Base-by-base conservation (phyloP, 2,113 vertebrate species). In the Empidonax traillii region DNA sequence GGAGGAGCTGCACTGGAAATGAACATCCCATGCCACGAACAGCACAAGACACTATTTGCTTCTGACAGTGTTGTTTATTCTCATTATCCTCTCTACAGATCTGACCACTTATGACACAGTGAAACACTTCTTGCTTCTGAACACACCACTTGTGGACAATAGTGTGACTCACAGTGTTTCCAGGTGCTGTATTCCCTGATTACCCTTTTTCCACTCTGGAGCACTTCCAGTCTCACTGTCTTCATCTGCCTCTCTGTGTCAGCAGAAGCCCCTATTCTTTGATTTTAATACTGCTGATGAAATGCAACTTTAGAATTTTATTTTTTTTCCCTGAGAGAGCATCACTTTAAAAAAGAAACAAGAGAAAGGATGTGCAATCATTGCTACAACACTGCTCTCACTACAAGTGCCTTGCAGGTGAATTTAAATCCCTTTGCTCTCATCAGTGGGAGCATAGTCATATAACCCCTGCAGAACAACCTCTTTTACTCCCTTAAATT, bases 61-160 rank as follows among this genome's bases (percentile, higher is more conserved):
- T 55, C 49, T 92, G 53, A 90, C 37, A 30, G 20, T 69, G 33
- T 43, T 61, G 24, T 6, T 85, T 94, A 37, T 65, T 56, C 53
- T 97, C 47, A 66, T 85, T 69, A 33, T 79, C 46, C 44, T 93
- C 33, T 84, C 90, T 58, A 44, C 88, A 98, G 98, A 99, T 96
- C 98, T 99, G 87, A 98, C 98, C 65, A 99, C 98, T 25, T 99
- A 99, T 0, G 98, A 99, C 73, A 98, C 98, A 18, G 98, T 98
- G 65, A 99, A 99, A 90, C 98, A 98, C 56, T 98, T 98, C 78
- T 89, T 99, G 85, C 97, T 99, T 25, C 94, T 97, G 81, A 98
- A 98, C 92, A 98, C 98, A 0, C 69, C 97, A 2, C 96, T 99
- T 17, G 93, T 97, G 56, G 98, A 99, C 93, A 98, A 98, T 19